These are phyloP conservation scores for Nothura maculosa DNA, from an alignment of 2,797 vertebrate species.

Conservation along the genomic window DNA sequence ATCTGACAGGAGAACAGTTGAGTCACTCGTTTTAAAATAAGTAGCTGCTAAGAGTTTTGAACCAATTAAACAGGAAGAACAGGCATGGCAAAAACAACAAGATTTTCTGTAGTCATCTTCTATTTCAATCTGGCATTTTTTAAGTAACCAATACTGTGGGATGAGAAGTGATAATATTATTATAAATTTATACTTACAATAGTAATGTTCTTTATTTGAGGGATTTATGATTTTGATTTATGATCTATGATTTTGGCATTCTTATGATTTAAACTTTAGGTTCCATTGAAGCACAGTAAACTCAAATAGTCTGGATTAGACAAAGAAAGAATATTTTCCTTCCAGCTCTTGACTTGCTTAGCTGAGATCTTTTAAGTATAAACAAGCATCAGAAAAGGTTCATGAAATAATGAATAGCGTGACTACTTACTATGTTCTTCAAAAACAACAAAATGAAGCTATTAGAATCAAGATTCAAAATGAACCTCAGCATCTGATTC, in stretches of 20 bases:
- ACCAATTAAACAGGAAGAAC: constrained; percentile 1
- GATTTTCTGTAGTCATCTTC: neutral
- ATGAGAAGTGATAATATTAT: neutral
- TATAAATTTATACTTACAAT: neutral
- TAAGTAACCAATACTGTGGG: neutral
- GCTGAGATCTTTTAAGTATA: neutral
- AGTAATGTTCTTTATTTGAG: neutral
- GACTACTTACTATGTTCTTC: neutral
- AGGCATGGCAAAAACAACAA: neutral
- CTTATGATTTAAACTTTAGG: neutral
- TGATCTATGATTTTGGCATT: neutral
- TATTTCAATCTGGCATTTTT: neutral
- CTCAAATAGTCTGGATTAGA: neutral
- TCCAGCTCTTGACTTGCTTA: neutral
- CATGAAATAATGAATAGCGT: neutral
- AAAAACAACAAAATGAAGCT: neutral
- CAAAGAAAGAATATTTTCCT: neutral
- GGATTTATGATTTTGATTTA: too few relatives aligned
- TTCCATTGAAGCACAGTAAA: neutral
- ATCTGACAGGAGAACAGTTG: neutral
- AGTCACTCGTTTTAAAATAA: constrained; percentile 4
- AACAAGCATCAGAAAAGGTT: neutral
- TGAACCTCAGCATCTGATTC: neutral
- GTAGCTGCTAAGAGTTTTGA: neutral
- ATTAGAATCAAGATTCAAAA: neutral